These are phyloP conservation scores for Aphelocoma coerulescens DNA, from an alignment of 2,113 vertebrate genomes.

Conservation along the genomic window DNA sequence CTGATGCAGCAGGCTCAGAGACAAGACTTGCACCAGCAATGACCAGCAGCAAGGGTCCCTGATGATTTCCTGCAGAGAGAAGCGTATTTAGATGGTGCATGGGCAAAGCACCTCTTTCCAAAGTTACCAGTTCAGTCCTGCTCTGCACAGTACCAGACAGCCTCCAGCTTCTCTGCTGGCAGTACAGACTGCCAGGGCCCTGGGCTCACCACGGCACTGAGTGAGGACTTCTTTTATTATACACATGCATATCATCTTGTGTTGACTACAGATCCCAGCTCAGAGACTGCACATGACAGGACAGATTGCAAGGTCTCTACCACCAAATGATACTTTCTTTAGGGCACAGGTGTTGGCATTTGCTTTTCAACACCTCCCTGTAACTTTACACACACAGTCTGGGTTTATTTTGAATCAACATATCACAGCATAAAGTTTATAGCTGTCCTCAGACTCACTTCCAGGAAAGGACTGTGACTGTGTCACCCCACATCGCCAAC, in stretches of 20 bases:
- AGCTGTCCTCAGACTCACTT: slow-evolving; percentile 44
- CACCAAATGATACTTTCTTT: background rate
- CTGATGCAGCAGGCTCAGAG: background rate
- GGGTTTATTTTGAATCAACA: slow-evolving; percentile 64
- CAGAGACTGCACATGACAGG: background rate
- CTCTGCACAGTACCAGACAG: background rate
- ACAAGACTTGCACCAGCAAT: background rate
- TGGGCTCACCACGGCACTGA: background rate
- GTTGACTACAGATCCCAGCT: background rate
- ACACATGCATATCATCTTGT: background rate
- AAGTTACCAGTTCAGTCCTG: background rate
- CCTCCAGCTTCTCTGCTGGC: background rate
- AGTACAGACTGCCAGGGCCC: background rate
- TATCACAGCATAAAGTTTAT: slow-evolving; percentile 39
- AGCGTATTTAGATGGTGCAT: background rate
- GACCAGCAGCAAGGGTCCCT: background rate
- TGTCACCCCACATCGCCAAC: background rate
- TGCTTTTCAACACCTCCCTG: slow-evolving; percentile 65
- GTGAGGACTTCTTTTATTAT: background rate
- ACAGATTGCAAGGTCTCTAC: background rate
- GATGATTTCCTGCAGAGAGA: background rate
- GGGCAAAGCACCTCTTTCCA: background rate
- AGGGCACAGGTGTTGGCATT: slow-evolving; percentile 57
- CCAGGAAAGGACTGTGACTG: slow-evolving; percentile 47
- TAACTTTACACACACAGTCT: slow-evolving; percentile 39